These are phyloP conservation scores for Zosterops pallidus DNA, from an alignment of 2,113 vertebrate genomes.

Conservation along the genomic window DNA sequence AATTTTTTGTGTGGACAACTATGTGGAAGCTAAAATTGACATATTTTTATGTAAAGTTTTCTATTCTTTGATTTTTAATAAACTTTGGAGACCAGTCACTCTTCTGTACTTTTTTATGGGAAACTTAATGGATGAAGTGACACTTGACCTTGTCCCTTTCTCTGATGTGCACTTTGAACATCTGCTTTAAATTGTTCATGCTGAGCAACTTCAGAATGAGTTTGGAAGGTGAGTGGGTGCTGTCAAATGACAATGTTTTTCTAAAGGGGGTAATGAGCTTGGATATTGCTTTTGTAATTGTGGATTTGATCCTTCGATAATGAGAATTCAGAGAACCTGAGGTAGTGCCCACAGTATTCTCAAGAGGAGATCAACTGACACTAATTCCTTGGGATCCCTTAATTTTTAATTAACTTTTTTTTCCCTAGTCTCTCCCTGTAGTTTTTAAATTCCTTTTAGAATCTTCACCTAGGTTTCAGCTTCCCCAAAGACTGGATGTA, in stretches of 20 bases:
- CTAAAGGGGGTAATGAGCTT: background rate
- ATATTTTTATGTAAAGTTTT: conserved; percentile 98
- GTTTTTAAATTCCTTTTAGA: background rate
- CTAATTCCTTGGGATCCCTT: background rate
- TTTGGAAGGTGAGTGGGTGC: background rate
- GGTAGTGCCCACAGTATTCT: background rate
- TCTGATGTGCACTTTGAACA: background rate
- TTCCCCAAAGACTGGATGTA: background rate
- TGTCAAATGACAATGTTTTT: background rate
- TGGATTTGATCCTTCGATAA: background rate
- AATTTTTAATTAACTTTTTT: background rate
- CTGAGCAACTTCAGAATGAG: background rate
- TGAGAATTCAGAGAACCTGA: background rate
- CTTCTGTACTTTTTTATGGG: background rate
- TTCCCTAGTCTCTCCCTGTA: background rate
- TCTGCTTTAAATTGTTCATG: background rate
- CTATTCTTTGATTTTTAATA: conserved; percentile 99
- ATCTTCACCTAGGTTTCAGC: background rate
- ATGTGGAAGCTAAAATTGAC: conserved; percentile 81
- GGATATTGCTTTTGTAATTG: background rate
- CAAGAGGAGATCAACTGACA: background rate
- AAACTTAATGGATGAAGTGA: background rate
- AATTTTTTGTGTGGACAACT: conserved; percentile 76
- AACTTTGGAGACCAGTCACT: conserved; percentile 83
- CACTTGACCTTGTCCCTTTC: background rate